phyloP scores from a whole-genome alignment of 1,140 invertebrate species.

The Halictus rubicundus region DNA sequence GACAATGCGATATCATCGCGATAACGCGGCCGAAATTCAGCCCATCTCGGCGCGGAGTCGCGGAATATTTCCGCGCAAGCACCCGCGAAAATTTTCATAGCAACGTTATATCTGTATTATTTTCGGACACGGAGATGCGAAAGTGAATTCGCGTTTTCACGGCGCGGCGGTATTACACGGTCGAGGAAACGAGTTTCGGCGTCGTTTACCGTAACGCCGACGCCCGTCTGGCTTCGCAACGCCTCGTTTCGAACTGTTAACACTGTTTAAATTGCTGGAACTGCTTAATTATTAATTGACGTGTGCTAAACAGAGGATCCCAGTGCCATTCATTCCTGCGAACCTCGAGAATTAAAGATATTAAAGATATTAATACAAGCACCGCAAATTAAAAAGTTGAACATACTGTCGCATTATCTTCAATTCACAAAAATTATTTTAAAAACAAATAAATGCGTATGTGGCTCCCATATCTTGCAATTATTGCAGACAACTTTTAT shows the following conservation, averaged over 20 bases:
- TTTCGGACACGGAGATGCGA: constrained; percentile 34
- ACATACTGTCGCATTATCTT: too few relatives aligned
- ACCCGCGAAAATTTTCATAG: constrained; percentile 19
- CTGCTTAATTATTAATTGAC: constrained; percentile 23
- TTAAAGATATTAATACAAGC: too few relatives aligned
- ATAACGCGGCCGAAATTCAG: not conserved
- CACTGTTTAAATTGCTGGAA: constrained; percentile 10
- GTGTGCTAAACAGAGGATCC: not conserved
- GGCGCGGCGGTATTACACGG: constrained; percentile 13
- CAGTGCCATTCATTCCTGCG: not conserved
- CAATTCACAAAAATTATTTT: too few relatives aligned
- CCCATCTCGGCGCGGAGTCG: not conserved
- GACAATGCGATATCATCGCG: not conserved
- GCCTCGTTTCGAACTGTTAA: not conserved
- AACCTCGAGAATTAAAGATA: too few relatives aligned
- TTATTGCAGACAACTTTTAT: too few relatives aligned
- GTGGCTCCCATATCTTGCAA: too few relatives aligned
- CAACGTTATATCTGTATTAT: constrained; percentile 13
- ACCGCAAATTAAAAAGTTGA: too few relatives aligned
- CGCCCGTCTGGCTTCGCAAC: not conserved
- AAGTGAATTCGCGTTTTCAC: constrained; percentile 16
- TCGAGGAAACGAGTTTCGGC: constrained; percentile 27
- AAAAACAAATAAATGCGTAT: too few relatives aligned
- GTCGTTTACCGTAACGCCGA: constrained; percentile 7
- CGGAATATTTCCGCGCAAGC: constrained; percentile 23